Conservation (phyloP, 2,797 vertebrate genomes). For the Syngnathus acus region DNA sequence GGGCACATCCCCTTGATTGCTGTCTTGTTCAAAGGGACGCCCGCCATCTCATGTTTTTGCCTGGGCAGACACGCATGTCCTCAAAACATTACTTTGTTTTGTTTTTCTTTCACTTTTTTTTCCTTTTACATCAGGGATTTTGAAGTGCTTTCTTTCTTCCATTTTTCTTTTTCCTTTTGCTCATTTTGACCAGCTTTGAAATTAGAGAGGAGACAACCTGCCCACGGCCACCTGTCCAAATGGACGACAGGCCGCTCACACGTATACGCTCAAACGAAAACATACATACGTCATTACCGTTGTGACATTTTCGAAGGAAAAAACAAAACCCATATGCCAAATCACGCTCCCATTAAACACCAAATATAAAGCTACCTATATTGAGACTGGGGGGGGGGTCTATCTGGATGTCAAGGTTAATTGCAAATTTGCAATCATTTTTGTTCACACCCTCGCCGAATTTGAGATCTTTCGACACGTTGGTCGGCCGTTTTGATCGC, state of each 20-base stretch:
- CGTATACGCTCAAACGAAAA: not conserved
- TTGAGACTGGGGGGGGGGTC: constrained; percentile 62
- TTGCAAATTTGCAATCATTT: constrained; percentile 75
- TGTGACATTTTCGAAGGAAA: constrained; percentile 61
- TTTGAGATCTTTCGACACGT: constrained; percentile 68
- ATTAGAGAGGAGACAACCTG: constrained; percentile 54
- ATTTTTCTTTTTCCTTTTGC: constrained; percentile 43
- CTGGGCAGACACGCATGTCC: constrained; percentile 67
- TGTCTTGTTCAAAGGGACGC: constrained; percentile 65
- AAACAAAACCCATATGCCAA: constrained; percentile 55
- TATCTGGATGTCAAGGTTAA: constrained; percentile 77
- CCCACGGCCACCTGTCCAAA: constrained; percentile 60
- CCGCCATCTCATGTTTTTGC: constrained; percentile 60
- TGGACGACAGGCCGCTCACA: constrained; percentile 60
- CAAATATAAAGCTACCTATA: constrained; percentile 72
- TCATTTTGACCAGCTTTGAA: constrained; percentile 64
- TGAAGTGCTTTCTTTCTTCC: constrained; percentile 69
- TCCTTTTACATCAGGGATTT: constrained; percentile 69
- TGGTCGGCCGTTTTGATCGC: constrained; percentile 66
- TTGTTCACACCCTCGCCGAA: constrained; percentile 67
- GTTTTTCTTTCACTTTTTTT: constrained; percentile 43
- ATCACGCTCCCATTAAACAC: constrained; percentile 63
- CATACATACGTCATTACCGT: constrained; percentile 50
- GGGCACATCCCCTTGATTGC: constrained; percentile 65
- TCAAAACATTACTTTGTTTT: constrained; percentile 59